A percentile compares a stretch with the other conserved stretches of the same genome.
These are phyloP conservation scores for Onychomys leucogaster DNA, from an alignment of 2,797 vertebrate species.

Conservation along the genomic window DNA sequence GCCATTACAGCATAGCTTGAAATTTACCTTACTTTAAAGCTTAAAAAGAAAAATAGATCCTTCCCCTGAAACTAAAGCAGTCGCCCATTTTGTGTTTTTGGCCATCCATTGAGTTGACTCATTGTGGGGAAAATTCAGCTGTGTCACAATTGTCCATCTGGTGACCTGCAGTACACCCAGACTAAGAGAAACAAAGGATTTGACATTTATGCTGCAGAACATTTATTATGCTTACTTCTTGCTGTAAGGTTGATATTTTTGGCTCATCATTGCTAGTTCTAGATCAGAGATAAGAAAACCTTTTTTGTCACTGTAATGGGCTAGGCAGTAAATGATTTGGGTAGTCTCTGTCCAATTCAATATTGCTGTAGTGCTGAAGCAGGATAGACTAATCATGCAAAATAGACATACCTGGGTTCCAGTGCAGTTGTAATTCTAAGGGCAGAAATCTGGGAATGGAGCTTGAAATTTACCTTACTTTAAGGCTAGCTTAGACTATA, in stretches of 20 bases:
- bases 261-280: slow-evolving; percentile 46
- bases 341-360: not conserved
- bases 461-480: not conserved
- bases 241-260: slow-evolving; percentile 47
- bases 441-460: not conserved
- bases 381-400: not conserved
- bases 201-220: slow-evolving; percentile 6
- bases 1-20: not conserved
- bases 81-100: slow-evolving; percentile 10
- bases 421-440: slow-evolving; percentile 53
- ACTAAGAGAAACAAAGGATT: slow-evolving; percentile 1
- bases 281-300: not conserved
- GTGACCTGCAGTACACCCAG: not conserved
- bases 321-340: slow-evolving; percentile 13
- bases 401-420: not conserved
- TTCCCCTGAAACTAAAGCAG: not conserved
- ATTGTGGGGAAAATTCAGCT: not conserved
- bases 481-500: not conserved
- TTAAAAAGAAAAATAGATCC: slow-evolving; percentile 12
- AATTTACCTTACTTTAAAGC: not conserved
- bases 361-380: not conserved
- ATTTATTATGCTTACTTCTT: slow-evolving; percentile 48
- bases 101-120: not conserved
- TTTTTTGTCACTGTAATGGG: slow-evolving; percentile 27
- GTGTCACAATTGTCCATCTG: slow-evolving; percentile 6